These are phyloP conservation scores for Drosophila incognita DNA, from an alignment of 2,888 invertebrate genomes.

Conservation along the genomic window DNA sequence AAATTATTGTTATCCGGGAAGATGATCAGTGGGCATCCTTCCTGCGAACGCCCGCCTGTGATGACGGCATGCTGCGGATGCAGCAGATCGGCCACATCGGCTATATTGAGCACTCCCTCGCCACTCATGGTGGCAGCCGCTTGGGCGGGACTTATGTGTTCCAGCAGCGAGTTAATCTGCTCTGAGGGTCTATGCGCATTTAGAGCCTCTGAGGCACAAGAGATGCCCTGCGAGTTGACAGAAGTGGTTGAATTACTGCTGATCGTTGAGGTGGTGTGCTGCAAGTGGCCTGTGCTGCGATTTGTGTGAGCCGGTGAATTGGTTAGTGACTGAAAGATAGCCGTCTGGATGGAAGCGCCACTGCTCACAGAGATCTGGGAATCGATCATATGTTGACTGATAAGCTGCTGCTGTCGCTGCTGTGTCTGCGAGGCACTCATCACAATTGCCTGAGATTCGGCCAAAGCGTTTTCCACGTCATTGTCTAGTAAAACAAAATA, in stretches of 20 bases:
- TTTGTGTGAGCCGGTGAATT: conserved; percentile 69
- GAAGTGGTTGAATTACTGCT: conserved; percentile 70
- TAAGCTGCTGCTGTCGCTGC: conserved; percentile 69
- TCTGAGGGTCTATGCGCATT: conserved; percentile 63
- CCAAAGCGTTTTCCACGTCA: conserved; percentile 78
- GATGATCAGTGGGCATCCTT: conserved; percentile 96
- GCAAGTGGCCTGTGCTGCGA: conserved; percentile 54
- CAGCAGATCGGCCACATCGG: conserved; percentile 93
- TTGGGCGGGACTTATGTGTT: conserved; percentile 81
- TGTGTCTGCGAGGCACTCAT: conserved; percentile 79
- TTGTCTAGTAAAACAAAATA: conserved; percentile 68
- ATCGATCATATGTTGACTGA: conserved; percentile 83
- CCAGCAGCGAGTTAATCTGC: conserved; percentile 81
- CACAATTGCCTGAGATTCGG: conserved; percentile 81
- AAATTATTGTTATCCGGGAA: conserved; percentile 97
- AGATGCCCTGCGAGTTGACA: conserved; percentile 59
- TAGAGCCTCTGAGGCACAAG: conserved; percentile 74
- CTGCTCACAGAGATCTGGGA: conserved; percentile 85
- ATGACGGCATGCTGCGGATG: conserved; percentile 95
- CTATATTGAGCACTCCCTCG: conserved; percentile 83
- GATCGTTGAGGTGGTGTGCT: conserved; percentile 68
- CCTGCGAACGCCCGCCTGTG: conserved; percentile 96
- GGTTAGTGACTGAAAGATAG: conserved; percentile 81
- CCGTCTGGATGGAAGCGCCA: conserved; percentile 83
- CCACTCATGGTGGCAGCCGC: conserved; percentile 80